Base-by-base conservation (phyloP, 2,888 invertebrate genomes). In the Laothoe populi region DNA sequence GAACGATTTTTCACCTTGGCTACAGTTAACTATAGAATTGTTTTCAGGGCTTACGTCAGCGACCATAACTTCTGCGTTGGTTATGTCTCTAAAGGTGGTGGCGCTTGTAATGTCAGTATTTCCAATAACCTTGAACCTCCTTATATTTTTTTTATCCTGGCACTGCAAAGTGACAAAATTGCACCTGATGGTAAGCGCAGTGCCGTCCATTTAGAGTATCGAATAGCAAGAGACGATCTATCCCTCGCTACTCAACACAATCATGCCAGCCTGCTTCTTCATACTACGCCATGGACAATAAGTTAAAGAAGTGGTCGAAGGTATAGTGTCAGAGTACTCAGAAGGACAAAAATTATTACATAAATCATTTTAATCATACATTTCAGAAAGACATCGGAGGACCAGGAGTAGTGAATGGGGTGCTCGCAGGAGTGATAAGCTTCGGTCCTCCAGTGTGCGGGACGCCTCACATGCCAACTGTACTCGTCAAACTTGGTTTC, bases 391-490 rank as follows among this genome's bases (percentile, higher is more conserved):
- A 84, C 48, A 64, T 74, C 0, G 83, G 83, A 3, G 77, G 77
- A 0, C 81, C 86, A 10, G 85, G 77, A 0, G 58, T 85, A 0
- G 40, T 71, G 0, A 61, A 63, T 13, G 75, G 72, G 0, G 19
- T 64, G 2, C 68, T 86, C 0, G 63, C 76, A 0, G 86, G 86
- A 0, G 66, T 86, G 0, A 69, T 82, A 19, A 84, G 82, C 67
- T 86, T 80, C 62, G 83, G 81, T 0, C 71, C 84, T 0, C 70
- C 78, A 0, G 35, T 62, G 1, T 86, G 85, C 58, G 84, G 84
- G 0, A 62, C 69, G 10, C 57, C 61, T 2, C 72, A 77, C 24
- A 66, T 78, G 0, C 85, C 86, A 0, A 84, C 84, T 0, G 86
- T 86, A 21, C 83, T 84, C 66, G 83, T 80, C 0, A 79, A 75